phyloP scores from a whole-genome alignment of 2,888 invertebrate species.

The Brachyopa scutellaris region DNA sequence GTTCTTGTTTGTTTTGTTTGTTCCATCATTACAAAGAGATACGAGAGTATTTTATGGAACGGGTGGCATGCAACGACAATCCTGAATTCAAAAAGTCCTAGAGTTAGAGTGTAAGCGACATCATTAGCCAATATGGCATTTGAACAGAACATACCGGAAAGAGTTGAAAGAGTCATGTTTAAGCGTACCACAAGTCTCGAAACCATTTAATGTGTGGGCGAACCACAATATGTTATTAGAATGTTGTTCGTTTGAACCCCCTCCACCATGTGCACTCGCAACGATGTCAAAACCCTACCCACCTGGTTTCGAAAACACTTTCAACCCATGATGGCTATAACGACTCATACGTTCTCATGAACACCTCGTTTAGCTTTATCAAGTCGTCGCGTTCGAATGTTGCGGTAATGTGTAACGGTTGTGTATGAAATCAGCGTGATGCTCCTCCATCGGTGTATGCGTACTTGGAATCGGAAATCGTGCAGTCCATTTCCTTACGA shows the following conservation, averaged over 20 bases:
- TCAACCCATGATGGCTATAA: conserved; percentile 21
- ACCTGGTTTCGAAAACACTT: conserved; percentile 32
- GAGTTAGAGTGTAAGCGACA: conserved; percentile 31
- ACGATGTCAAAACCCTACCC: conserved; percentile 46
- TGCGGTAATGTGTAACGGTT: conserved; percentile 68
- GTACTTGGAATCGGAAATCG: conserved; percentile 1
- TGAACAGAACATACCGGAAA: conserved; percentile 53
- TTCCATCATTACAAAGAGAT: conserved; percentile 54
- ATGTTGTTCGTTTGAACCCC: conserved; percentile 32
- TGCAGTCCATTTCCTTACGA: conserved; percentile 23
- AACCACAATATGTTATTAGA: conserved; percentile 69
- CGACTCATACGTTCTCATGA: conserved; percentile 57
- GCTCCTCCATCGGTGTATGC: not conserved
- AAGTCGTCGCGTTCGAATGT: conserved; percentile 67
- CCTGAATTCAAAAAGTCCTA: conserved; percentile 1
- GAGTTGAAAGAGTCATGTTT: conserved; percentile 64
- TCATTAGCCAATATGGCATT: conserved; percentile 65
- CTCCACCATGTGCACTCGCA: conserved; percentile 23
- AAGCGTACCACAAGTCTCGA: conserved; percentile 64
- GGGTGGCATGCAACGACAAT: conserved; percentile 41
- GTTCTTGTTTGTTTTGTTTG: conserved; percentile 46
- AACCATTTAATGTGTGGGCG: conserved; percentile 65
- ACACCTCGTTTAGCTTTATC: conserved; percentile 63
- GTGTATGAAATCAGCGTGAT: conserved; percentile 32
- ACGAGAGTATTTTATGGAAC: conserved; percentile 32